Base-by-base conservation (phyloP, 2,888 invertebrate species). In the Cephus rjabovi region DNA sequence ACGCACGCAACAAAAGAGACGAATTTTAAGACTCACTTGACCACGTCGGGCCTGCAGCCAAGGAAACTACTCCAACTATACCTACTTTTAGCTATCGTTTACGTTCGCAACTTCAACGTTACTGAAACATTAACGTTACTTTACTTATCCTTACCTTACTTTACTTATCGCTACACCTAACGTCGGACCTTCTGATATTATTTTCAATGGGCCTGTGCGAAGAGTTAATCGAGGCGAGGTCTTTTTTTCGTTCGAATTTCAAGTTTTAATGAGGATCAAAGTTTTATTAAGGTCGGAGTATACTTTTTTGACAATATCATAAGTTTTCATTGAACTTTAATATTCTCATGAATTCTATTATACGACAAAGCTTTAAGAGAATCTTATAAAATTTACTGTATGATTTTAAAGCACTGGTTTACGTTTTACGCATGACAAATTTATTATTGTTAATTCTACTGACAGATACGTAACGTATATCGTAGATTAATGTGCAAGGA, bases 1-100 rank as follows among this genome's bases (percentile, higher is more conserved):
- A 91, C 91, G 91, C 91, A 91, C 91, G 91, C 90, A 91, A 91
- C 91, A 89, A 88, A 88, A 89, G 91, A 91, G 91, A 91, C 91
- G 90, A 90, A 89, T 90, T 91, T 89, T 88, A 91, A 91, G 91
- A 91, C 91, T 90, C 91, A 91, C 90, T 91, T 91, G 90, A 91
- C 91, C 89, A 90, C 91, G 88, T 90, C 88, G 90, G 90, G 90
- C 90, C 91, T 87, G 91, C 91, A 91, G 90, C 89, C 90, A 90
- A 91, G 90, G 90, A 90, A 87, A 89, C 90, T 88, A 84, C 85
- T 85, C 88, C 90, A 89, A 87, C 87, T 88, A 56, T 56, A 89
- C 87, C 88, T 90, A 91, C 89, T 89, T 90, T 87, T 86, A 90
- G 89, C 88, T 86, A 86, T 89, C 85, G 88, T 87, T 90, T 89